These are phyloP conservation scores for Marmota monax DNA, from an alignment of 2,113 vertebrate genomes.

Conservation along the genomic window DNA sequence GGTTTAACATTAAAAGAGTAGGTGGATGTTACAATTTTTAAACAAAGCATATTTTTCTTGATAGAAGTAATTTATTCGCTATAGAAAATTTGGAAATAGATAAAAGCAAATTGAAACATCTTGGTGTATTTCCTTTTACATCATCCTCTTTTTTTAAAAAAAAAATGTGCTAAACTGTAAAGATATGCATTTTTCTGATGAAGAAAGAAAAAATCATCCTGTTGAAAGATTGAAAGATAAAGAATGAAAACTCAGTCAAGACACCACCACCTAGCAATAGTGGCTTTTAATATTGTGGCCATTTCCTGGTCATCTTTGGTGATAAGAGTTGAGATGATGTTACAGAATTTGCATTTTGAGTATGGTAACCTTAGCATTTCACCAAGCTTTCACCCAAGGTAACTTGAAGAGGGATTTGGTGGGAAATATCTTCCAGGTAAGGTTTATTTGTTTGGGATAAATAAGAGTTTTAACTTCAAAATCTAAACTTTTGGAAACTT, in stretches of 20 bases:
- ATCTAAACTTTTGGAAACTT: background rate
- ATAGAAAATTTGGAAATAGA: constrained; percentile 2
- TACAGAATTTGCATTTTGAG: background rate
- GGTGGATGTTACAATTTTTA: constrained; percentile 3
- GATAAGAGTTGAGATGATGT: background rate
- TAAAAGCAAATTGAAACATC: background rate
- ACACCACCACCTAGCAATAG: background rate
- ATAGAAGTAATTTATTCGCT: background rate
- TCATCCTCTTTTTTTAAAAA: background rate
- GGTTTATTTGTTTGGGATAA: background rate
- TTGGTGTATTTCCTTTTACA: background rate
- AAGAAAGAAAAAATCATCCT: background rate
- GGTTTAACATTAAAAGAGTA: constrained; percentile 30
- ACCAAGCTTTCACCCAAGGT: background rate
- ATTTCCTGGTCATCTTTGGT: background rate
- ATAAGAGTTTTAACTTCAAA: background rate
- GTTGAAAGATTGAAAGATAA: background rate
- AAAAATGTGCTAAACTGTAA: constrained; percentile 23
- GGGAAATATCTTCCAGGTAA: background rate
- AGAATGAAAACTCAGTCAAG: background rate
- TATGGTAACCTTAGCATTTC: background rate
- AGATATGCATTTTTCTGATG: constrained; percentile 4
- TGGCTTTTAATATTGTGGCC: background rate
- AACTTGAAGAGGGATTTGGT: background rate
- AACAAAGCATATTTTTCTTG: constrained; percentile 28